phyloP scores from a whole-genome alignment of 2,888 invertebrate species.

The Tipula lateralis region DNA sequence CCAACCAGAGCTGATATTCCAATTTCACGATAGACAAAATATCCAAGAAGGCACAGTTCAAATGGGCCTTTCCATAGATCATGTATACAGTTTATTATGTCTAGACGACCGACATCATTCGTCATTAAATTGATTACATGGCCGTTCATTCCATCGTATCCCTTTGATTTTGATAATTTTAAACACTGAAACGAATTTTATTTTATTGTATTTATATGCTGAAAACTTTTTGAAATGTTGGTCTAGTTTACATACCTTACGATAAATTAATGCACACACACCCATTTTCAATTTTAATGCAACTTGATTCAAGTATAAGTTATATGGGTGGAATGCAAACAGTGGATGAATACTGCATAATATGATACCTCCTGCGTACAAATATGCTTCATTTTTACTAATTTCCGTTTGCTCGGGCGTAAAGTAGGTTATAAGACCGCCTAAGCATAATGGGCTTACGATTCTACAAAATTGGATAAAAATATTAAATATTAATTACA shows the following conservation, averaged over 20 bases:
- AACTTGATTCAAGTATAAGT: slow-evolving; percentile 63
- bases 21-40: slow-evolving; percentile 56
- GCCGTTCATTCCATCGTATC: slow-evolving; percentile 76
- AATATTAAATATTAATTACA: too few species aligned
- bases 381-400: slow-evolving; percentile 56
- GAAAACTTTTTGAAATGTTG: neutral
- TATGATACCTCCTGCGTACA: slow-evolving; percentile 63
- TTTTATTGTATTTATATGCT: neutral
- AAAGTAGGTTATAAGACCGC: slow-evolving; percentile 64
- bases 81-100: slow-evolving; percentile 83
- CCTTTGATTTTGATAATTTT: slow-evolving; percentile 70
- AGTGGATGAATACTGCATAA: slow-evolving; percentile 53
- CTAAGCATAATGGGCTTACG: slow-evolving; percentile 60
- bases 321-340: slow-evolving; percentile 66
- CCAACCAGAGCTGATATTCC: slow-evolving; percentile 65
- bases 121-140: slow-evolving; percentile 85
- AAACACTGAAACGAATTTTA: slow-evolving; percentile 48
- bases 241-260: neutral
- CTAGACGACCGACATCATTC: slow-evolving; percentile 91
- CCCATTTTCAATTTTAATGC: slow-evolving; percentile 68
- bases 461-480: slow-evolving; percentile 50
- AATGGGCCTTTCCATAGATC: slow-evolving; percentile 88
- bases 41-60: slow-evolving; percentile 50
- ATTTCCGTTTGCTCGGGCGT: slow-evolving; percentile 51
- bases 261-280: slow-evolving; percentile 40